phyloP scores from a whole-genome alignment of 1,140 invertebrate genomes.

The Caenorhabditis inopinata region DNA sequence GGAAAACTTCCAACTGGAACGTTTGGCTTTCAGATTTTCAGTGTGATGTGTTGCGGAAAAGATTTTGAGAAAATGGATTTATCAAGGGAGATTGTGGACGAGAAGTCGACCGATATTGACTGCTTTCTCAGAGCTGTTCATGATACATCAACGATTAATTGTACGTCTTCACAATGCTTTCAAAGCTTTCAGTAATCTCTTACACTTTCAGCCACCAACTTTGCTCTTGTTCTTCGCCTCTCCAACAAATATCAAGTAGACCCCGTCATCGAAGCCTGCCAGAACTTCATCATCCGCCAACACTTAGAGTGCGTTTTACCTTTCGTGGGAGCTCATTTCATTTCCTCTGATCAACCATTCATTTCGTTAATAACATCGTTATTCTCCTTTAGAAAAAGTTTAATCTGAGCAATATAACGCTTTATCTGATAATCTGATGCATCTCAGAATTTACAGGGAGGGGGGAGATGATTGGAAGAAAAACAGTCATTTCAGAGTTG shows the following conservation, averaged over 20 bases:
- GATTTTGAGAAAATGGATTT: constrained; percentile 48
- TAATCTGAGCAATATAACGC: too few species aligned
- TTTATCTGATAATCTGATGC: too few species aligned
- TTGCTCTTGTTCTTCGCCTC: constrained; percentile 45
- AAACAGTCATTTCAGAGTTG: too few species aligned
- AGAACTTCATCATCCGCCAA: constrained; percentile 40
- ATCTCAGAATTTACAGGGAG: too few species aligned
- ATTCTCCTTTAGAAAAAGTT: too few species aligned
- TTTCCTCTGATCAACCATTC: neutral
- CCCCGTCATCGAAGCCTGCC: constrained; percentile 40
- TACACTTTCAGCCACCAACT: constrained; percentile 46
- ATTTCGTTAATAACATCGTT: too few species aligned
- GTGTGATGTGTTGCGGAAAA: constrained; percentile 46
- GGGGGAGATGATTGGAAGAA: too few species aligned
- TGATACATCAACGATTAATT: constrained; percentile 38
- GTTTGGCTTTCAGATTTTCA: constrained; percentile 44
- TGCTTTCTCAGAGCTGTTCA: constrained; percentile 40
- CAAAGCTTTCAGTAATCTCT: neutral
- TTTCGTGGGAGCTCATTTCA: neutral
- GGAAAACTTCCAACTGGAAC: neutral
- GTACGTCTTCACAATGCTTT: neutral
- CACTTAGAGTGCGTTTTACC: constrained; percentile 43
- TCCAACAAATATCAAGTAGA: constrained; percentile 49
- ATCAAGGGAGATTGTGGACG: constrained; percentile 49
- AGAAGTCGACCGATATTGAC: constrained; percentile 44